These are phyloP conservation scores for Eupithecia dodoneata DNA, from an alignment of 2,888 invertebrate genomes.

Conservation along the genomic window DNA sequence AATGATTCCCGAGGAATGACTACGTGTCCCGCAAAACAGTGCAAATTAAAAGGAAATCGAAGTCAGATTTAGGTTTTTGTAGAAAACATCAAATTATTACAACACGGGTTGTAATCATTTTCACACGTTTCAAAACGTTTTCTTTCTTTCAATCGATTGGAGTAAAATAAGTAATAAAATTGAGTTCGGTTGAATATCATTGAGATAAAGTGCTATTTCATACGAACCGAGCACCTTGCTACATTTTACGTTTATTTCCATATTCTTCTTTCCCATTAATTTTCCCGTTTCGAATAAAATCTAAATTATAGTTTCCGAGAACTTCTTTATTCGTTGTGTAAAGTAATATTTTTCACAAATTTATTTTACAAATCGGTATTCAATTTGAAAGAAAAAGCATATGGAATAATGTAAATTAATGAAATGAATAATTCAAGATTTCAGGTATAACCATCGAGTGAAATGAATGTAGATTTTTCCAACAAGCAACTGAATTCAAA, in stretches of 20 bases:
- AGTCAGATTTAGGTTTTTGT: not conserved
- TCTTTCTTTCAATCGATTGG: not conserved
- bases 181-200: not conserved
- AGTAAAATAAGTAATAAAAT: not conserved
- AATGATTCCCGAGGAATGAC: not conserved
- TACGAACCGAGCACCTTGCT: not conserved
- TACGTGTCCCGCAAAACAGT: not conserved
- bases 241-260: not conserved
- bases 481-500: slow-evolving; percentile 23
- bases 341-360: not conserved
- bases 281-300: not conserved
- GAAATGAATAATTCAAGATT: slow-evolving; percentile 24
- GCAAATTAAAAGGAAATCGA: not conserved
- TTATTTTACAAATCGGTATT: slow-evolving; percentile 14
- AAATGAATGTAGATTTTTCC: slow-evolving; percentile 22
- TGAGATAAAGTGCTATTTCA: not conserved
- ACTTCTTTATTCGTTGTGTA: not conserved
- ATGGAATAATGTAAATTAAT: slow-evolving; percentile 19
- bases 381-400: slow-evolving; percentile 18
- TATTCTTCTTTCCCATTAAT: not conserved
- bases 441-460: slow-evolving; percentile 13
- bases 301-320: not conserved
- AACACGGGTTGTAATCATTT: not conserved
- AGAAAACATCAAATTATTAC: not conserved
- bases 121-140: not conserved